These are phyloP conservation scores for Ambastaia sidthimunki DNA, from an alignment of 2,797 vertebrate genomes.

Conservation along the genomic window DNA sequence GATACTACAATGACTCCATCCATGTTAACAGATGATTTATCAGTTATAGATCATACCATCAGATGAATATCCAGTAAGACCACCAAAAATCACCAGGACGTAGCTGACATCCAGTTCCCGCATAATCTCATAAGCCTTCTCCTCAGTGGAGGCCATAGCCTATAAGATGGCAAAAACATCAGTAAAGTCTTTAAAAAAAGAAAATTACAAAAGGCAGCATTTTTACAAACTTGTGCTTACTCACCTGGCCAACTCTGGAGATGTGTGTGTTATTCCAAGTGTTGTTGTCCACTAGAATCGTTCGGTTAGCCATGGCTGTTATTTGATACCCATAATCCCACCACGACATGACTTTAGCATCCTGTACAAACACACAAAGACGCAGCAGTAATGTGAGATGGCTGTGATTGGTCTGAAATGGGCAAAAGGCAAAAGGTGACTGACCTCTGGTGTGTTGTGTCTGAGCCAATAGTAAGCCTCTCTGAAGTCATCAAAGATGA, in stretches of 20 bases:
- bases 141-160: slow-evolving; percentile 98
- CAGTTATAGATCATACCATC: slow-evolving; percentile 78
- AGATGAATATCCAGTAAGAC: slow-evolving; percentile 95
- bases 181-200: not conserved
- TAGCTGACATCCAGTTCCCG: slow-evolving; percentile 98
- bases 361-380: slow-evolving; percentile 73
- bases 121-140: slow-evolving; percentile 98
- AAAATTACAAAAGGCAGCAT: not conserved
- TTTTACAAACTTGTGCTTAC: not conserved
- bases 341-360: slow-evolving; percentile 99
- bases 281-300: slow-evolving; percentile 98
- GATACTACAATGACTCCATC: not conserved
- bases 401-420: not conserved
- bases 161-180: slow-evolving; percentile 60
- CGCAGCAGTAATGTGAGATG: not conserved
- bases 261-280: slow-evolving; percentile 99
- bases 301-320: slow-evolving; percentile 98
- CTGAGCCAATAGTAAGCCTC: slow-evolving; percentile 99
- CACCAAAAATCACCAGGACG: slow-evolving; percentile 97
- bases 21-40: not conserved
- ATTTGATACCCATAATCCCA: slow-evolving; percentile 99
- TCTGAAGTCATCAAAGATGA: slow-evolving; percentile 98
- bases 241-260: slow-evolving; percentile 96
- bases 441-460: slow-evolving; percentile 97
- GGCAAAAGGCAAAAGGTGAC: slow-evolving; percentile 14